These are phyloP conservation scores for Scytalopus superciliaris DNA, from an alignment of 2,113 vertebrate genomes.

Conservation along the genomic window DNA sequence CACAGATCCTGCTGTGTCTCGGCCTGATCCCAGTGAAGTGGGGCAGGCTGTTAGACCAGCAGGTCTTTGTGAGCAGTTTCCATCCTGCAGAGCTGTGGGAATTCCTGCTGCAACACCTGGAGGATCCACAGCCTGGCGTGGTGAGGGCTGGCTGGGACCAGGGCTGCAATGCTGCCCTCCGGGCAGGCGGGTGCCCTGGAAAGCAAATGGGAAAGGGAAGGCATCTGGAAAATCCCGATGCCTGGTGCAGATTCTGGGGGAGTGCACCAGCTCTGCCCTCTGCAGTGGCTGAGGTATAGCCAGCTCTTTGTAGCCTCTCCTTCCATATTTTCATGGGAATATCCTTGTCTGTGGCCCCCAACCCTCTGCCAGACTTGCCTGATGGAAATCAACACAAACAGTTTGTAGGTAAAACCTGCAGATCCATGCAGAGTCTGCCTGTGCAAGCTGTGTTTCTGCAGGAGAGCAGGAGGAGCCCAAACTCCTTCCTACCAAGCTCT, in stretches of 20 bases:
- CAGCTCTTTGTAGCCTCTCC: background rate
- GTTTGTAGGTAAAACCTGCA: background rate
- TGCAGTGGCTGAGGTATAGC: fast-evolving
- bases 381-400: background rate
- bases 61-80: background rate
- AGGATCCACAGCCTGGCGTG: background rate
- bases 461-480: fast-evolving
- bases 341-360: background rate
- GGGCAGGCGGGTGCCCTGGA: background rate
- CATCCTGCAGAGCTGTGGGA: background rate
- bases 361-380: background rate
- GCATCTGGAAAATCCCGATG: background rate
- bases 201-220: background rate
- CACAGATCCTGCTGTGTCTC: background rate
- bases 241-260: background rate
- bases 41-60: background rate
- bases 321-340: background rate
- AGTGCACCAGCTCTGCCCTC: background rate
- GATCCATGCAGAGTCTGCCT: background rate
- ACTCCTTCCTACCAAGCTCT: background rate
- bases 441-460: background rate
- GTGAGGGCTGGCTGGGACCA: background rate
- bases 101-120: background rate
- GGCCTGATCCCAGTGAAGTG: background rate
- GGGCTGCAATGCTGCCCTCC: background rate